Evolutionary conservation across 2,797 vertebrate species (phyloP).

Genomic region (Microctenopoma stevenorrisi): DNA sequence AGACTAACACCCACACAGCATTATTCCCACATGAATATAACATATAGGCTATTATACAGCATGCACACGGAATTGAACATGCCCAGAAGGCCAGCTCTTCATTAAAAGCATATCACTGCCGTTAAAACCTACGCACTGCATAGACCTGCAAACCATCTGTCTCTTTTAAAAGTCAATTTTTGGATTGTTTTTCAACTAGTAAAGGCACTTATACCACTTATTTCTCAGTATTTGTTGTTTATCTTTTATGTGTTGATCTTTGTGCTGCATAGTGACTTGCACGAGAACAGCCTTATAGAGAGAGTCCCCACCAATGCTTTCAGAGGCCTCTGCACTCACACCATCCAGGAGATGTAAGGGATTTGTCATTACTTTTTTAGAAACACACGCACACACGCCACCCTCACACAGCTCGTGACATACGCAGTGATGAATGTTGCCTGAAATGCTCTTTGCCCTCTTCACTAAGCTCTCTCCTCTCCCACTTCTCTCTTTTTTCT

Average conservation of each 20-base stretch:
- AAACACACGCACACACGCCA: constrained; percentile 13
- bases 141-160: constrained; percentile 28
- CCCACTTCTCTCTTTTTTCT: constrained; percentile 7
- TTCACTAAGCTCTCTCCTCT: constrained; percentile 17
- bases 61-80: constrained; percentile 29
- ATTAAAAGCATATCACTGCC: constrained; percentile 20
- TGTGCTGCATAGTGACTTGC: constrained; percentile 72
- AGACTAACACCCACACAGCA: constrained; percentile 22
- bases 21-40: constrained; percentile 25
- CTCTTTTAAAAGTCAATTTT: constrained; percentile 18
- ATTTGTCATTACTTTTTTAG: constrained; percentile 21
- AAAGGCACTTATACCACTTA: background rate
- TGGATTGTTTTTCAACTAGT: background rate
- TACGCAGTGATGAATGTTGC: constrained; percentile 42
- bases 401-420: constrained; percentile 37
- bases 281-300: constrained; percentile 81
- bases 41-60: constrained; percentile 12
- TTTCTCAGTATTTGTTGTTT: background rate
- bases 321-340: constrained; percentile 79
- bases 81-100: constrained; percentile 26
- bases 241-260: constrained; percentile 17
- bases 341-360: constrained; percentile 81
- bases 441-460: constrained; percentile 49
- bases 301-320: constrained; percentile 82
- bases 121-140: constrained; percentile 19